A percentile compares a stretch with the other conserved stretches of the same genome.
These are phyloP conservation scores for Seira musarum DNA, from an alignment of 2,888 invertebrate species.

Conservation along the genomic window DNA sequence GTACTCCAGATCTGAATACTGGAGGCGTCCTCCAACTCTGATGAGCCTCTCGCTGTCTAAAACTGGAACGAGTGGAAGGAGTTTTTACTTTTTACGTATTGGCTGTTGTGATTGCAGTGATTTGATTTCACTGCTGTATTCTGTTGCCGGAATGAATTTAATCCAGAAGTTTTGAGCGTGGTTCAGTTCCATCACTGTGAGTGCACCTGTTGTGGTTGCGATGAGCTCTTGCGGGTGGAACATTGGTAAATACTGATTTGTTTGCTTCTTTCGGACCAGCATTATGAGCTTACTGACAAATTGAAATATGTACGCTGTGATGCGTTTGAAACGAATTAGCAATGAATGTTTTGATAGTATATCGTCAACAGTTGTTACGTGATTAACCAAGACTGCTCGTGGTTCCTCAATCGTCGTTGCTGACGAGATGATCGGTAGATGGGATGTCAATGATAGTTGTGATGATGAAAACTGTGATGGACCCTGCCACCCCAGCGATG, in stretches of 20 bases:
- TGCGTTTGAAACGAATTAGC: background rate
- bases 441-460: background rate
- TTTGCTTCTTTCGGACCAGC: too few species aligned
- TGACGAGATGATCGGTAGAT: background rate
- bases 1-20: background rate
- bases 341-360: background rate
- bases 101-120: background rate
- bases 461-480: conserved; percentile 6
- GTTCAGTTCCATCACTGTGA: background rate
- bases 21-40: conserved; percentile 38
- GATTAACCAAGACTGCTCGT: background rate
- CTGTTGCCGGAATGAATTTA: background rate
- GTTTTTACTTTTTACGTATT: conserved; percentile 14
- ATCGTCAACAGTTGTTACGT: background rate
- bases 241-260: too few species aligned
- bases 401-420: background rate
- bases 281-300: too few species aligned
- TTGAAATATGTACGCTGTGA: too few species aligned
- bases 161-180: background rate
- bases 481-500: conserved; percentile 37
- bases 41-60: conserved; percentile 22
- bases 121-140: background rate
- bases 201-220: background rate
- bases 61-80: conserved; percentile 3
- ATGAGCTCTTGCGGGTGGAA: background rate